Evolutionary conservation across 2,113 vertebrate species (phyloP).

Genomic region (Isurus oxyrinchus): DNA sequence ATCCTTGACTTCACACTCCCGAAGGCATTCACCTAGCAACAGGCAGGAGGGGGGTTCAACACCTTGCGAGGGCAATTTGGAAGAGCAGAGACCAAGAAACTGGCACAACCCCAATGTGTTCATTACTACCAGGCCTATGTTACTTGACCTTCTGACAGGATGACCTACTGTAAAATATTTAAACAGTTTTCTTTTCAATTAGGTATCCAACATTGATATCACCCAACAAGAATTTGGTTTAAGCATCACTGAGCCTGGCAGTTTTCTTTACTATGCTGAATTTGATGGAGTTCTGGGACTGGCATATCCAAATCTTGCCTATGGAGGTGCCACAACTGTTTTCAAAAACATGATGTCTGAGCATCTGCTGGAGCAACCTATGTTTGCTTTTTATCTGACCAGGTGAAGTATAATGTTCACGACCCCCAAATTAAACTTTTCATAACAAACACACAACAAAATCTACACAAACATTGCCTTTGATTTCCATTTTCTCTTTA

Average conservation of each 20-base stretch:
- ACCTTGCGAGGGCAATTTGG: background rate
- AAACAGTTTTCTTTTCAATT: background rate
- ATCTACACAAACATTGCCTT: background rate
- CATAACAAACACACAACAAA: no score
- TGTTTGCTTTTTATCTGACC: constrained; percentile 55
- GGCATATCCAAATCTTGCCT: constrained; percentile 51
- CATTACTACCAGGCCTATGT: background rate
- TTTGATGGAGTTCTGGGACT: constrained; percentile 61
- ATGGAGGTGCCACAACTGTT: constrained; percentile 42
- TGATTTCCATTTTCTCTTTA: background rate
- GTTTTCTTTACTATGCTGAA: constrained; percentile 43
- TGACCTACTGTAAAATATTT: background rate
- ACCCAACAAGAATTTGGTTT: constrained; percentile 51
- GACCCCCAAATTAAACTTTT: background rate
- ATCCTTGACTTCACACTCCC: background rate
- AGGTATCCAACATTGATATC: constrained; percentile 41
- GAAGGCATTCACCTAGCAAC: background rate
- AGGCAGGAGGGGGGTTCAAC: no score
- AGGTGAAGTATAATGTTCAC: constrained; percentile 7
- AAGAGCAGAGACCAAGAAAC: background rate
- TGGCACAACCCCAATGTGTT: background rate
- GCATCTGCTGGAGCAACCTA: constrained; percentile 47
- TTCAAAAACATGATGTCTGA: constrained; percentile 54
- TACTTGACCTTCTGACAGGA: background rate
- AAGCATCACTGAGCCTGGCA: constrained; percentile 47